Evolutionary conservation across 2,113 vertebrate species (phyloP).

Genomic region (Brachypodius melanocephalos): DNA sequence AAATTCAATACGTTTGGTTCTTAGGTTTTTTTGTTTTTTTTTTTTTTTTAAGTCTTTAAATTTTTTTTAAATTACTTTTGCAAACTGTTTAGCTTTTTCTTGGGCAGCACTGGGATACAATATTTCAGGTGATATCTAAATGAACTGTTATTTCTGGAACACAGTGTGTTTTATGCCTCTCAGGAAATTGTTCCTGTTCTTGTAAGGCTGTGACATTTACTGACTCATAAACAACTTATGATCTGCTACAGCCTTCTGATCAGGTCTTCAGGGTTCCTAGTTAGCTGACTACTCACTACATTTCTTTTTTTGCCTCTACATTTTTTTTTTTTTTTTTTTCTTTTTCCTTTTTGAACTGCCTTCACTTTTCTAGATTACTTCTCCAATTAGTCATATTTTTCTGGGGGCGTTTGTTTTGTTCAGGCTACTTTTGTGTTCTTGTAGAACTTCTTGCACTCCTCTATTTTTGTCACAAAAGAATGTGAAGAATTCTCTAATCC

Average conservation of each 20-base stretch:
- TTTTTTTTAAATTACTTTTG: neutral
- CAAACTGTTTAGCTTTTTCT: neutral
- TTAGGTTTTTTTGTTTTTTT: accelerated
- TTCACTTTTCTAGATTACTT: neutral
- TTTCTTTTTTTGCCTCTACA: neutral
- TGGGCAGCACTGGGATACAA: neutral
- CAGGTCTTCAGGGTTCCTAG: neutral
- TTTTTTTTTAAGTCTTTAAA: neutral
- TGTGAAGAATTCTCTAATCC: neutral
- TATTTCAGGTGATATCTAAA: neutral
- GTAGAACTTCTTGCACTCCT: neutral
- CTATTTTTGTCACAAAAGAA: neutral
- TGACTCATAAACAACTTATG: neutral
- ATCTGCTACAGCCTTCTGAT: neutral
- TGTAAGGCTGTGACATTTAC: neutral
- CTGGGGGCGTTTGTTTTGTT: neutral
- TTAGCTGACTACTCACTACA: neutral
- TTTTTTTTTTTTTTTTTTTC: neutral
- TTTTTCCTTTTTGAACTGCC: neutral
- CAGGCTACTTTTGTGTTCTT: neutral
- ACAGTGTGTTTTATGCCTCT: neutral
- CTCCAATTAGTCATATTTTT: neutral
- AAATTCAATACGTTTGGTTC: neutral
- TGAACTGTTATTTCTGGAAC: neutral
- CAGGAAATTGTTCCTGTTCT: neutral